phyloP scores from a whole-genome alignment of 2,888 invertebrate genomes.

The Stenchaetothrips biformis region DNA sequence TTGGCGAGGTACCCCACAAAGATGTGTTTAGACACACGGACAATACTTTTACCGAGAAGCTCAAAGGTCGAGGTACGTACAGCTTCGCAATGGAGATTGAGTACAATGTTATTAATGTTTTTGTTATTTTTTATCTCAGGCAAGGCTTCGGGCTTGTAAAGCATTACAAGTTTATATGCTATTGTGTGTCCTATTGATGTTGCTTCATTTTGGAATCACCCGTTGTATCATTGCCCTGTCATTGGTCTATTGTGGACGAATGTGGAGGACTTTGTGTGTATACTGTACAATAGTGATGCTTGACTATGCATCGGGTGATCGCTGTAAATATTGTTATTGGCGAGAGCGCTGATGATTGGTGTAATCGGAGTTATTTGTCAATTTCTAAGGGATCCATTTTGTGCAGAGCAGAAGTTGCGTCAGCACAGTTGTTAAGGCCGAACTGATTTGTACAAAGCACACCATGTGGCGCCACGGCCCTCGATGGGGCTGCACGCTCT shows the following conservation, averaged over 20 bases:
- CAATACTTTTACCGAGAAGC: conserved; percentile 12
- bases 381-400: not conserved
- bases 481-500: not conserved
- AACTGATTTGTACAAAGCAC: conserved; percentile 25
- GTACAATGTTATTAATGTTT: not conserved
- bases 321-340: too few relatives aligned
- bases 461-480: not conserved
- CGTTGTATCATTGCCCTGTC: too few relatives aligned
- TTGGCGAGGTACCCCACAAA: too few relatives aligned
- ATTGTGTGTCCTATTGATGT: not conserved
- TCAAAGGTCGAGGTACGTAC: not conserved
- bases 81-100: not conserved
- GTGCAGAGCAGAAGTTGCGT: not conserved
- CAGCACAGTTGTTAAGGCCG: not conserved
- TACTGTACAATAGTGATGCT: too few relatives aligned
- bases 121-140: not conserved
- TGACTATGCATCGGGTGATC: too few relatives aligned
- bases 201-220: not conserved
- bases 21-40: not conserved
- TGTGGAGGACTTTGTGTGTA: too few relatives aligned
- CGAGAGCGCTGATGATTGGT: too few relatives aligned
- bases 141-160: not conserved
- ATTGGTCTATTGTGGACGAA: too few relatives aligned
- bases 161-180: not conserved
- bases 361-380: too few relatives aligned